Percentiles rank a stretch among this genome's conserved stretches.
Conservation (phyloP, 1,140 invertebrate species). For the Drosophila willistoni region DNA sequence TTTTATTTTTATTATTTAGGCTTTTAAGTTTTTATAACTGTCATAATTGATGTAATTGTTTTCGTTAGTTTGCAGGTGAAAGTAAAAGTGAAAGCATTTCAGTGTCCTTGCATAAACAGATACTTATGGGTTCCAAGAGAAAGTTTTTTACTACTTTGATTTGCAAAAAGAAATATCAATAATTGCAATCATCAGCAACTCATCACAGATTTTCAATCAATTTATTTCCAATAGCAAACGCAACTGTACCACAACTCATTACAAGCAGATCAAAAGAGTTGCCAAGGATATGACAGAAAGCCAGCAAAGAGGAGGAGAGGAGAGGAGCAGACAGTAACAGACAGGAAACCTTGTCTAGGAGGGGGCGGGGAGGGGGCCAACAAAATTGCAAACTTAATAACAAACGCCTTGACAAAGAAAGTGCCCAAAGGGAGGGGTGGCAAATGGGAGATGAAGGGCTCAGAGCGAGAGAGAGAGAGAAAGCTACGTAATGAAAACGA, state of each 20-base stretch:
- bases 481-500: constrained; percentile 68
- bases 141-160: background rate
- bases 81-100: constrained; percentile 73
- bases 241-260: constrained; percentile 31
- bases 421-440: constrained; percentile 20
- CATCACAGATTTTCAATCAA: constrained; percentile 14
- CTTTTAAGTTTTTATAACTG: constrained; percentile 72
- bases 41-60: constrained; percentile 76
- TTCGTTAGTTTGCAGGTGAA: constrained; percentile 54
- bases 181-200: background rate
- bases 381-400: constrained; percentile 68
- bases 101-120: constrained; percentile 41
- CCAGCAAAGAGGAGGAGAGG: background rate
- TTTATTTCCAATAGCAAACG: constrained; percentile 12
- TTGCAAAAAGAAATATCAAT: background rate
- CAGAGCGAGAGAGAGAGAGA: background rate
- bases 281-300: constrained; percentile 44
- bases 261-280: constrained; percentile 61
- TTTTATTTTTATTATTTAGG: constrained; percentile 45
- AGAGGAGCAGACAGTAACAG: constrained; percentile 8
- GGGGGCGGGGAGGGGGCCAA: background rate
- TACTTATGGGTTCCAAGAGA: constrained; percentile 14
- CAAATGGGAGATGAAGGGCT: constrained; percentile 22
- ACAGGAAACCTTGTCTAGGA: constrained; percentile 39
- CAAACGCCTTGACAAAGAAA: constrained; percentile 37